Percentiles rank a stretch among this genome's conserved stretches.
These are phyloP conservation scores for Dipodomys spectabilis DNA, from an alignment of 2,113 vertebrate genomes.

Conservation along the genomic window DNA sequence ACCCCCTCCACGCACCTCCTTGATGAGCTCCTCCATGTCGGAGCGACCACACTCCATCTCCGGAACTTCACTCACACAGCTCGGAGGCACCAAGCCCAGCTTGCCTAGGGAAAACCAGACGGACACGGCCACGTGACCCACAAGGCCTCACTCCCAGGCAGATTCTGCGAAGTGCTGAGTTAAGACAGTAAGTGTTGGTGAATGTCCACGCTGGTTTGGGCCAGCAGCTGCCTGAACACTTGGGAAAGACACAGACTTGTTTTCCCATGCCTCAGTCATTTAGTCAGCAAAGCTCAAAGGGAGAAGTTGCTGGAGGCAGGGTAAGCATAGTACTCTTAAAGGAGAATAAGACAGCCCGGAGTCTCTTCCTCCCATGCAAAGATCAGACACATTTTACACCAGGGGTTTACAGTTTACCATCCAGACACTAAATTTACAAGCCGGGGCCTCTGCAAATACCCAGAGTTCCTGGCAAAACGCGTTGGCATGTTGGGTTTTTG, in stretches of 20 bases:
- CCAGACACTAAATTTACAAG: not conserved
- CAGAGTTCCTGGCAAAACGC: constrained; percentile 67
- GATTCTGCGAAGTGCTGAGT: not conserved
- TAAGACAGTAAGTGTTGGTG: not conserved
- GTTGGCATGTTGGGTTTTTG: not conserved
- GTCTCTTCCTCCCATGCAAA: not conserved
- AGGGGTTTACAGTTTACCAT: not conserved
- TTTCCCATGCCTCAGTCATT: constrained; percentile 28
- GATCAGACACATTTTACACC: accelerated
- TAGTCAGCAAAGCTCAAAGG: not conserved
- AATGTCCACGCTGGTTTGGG: accelerated
- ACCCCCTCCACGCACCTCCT: constrained; percentile 88
- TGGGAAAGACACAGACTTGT: not conserved
- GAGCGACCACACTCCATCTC: constrained; percentile 93
- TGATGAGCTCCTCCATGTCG: constrained; percentile 92
- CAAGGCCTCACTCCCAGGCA: too few species aligned
- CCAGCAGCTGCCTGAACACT: not conserved
- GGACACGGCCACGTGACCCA: not conserved
- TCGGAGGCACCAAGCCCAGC: constrained; percentile 70
- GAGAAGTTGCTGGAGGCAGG: not conserved
- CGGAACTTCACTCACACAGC: constrained; percentile 80
- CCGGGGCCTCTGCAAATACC: not conserved
- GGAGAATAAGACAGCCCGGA: not conserved
- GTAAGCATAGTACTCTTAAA: not conserved
- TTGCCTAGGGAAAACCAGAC: constrained; percentile 86